phyloP scores from a whole-genome alignment of 2,797 vertebrate genomes.

The Tapera naevia region DNA sequence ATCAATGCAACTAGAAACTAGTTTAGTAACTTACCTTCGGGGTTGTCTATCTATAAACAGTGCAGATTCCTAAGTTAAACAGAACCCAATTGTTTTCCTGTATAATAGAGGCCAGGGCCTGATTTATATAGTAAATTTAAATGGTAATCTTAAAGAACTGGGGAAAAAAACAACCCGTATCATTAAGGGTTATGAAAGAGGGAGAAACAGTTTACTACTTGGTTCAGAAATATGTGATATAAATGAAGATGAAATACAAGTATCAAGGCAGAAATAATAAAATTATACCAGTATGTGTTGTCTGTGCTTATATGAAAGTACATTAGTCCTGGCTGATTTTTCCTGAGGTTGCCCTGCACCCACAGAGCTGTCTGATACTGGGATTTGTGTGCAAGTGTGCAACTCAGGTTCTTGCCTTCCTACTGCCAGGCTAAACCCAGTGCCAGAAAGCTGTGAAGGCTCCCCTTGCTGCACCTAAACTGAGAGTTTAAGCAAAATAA shows the following conservation, averaged over 20 bases:
- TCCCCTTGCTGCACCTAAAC: background rate
- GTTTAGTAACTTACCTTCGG: constrained; percentile 65
- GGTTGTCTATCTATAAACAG: constrained; percentile 72
- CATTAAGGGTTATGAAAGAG: constrained; percentile 52
- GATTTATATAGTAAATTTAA: constrained; percentile 71
- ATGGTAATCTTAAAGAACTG: constrained; percentile 54
- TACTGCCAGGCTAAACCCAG: background rate
- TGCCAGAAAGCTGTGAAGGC: background rate
- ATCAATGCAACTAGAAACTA: constrained; percentile 70
- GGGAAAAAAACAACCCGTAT: constrained; percentile 28
- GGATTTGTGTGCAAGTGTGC: background rate
- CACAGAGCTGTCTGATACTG: background rate
- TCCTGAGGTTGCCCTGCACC: background rate
- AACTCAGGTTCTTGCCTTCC: background rate
- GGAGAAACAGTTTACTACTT: constrained; percentile 48
- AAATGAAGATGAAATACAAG: constrained; percentile 45
- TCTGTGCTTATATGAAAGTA: background rate
- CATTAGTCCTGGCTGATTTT: background rate
- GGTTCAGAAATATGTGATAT: constrained; percentile 45
- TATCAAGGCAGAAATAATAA: constrained; percentile 28
- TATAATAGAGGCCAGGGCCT: constrained; percentile 53
- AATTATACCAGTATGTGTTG: background rate
- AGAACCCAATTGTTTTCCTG: constrained; percentile 64
- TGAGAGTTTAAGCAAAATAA: background rate
- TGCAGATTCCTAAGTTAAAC: constrained; percentile 71